Evolutionary conservation across 2,888 invertebrate genomes (phyloP), one percentile per base, ranked within the genome.

Genomic region (Plagodis dolabraria): DNA sequence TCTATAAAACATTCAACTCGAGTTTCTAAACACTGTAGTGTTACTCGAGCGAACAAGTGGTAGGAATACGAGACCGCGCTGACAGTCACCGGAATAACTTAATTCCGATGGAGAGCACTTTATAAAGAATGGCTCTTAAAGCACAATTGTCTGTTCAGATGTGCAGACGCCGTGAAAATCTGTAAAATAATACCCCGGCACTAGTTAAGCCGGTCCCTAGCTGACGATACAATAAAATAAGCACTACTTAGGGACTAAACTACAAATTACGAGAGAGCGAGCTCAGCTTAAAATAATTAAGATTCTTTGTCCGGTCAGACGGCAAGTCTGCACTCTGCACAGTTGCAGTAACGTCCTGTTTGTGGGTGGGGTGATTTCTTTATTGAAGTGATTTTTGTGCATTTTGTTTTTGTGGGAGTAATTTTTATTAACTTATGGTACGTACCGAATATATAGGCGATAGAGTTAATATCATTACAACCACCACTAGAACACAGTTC

Each of bases 231-330:
- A 89, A 87, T 89, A 87, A 87, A 88, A 89, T 87, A 86, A 87
- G 84, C 82, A 78, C 75, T 69, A 75, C 78, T 80, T 75, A 71
- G 75, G 76, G 81, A 84, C 77, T 85, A 81, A 83, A 85, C 83
- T 87, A 87, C 84, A 82, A 88, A 89, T 88, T 86, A 88, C 84
- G 77, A 75, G 74, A 78, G 78, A 82, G 83, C 83, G 83, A 76
- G 81, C 82, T 83, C 82, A 79, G 86, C 85, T 90, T 87, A 85
- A 90, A 89, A 87, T 88, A 89, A 91, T 91, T 91, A 90, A 88
- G 83, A 86, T 84, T 85, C 85, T 87, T 89, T 87, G 86, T 89
- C 77, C 74, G 74, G 76, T 74, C 80, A 79, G 80, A 76, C 73
- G 76, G 75, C 75, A 54, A 63, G 40, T 63, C 47, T 59, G 61